Evolutionary conservation across 2,888 invertebrate genomes (phyloP).

Genomic region (Hydriomena furcata): DNA sequence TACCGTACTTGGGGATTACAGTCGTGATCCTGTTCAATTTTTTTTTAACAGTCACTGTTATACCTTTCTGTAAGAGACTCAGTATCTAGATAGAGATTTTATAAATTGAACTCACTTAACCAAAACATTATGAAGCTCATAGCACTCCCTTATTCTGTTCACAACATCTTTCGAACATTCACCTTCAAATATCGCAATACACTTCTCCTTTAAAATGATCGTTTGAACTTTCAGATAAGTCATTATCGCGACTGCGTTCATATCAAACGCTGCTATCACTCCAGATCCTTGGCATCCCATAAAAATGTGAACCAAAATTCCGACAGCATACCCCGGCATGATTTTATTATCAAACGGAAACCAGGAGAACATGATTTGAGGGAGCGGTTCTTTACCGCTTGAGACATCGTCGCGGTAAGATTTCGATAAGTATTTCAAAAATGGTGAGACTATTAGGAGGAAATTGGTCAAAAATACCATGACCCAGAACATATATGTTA

Average conservation of each 20-base stretch:
- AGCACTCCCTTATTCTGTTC: constrained; percentile 57
- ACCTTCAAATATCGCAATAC: constrained; percentile 47
- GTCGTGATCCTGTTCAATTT: no score
- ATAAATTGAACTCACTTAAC: constrained; percentile 51
- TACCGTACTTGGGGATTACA: no score
- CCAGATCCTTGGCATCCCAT: constrained; percentile 53
- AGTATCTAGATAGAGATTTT: no score
- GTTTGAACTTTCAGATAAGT: constrained; percentile 64
- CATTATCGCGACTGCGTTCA: constrained; percentile 57
- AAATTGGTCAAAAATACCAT: constrained; percentile 49
- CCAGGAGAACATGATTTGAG: constrained; percentile 63
- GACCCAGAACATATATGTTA: constrained; percentile 57
- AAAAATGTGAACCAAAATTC: constrained; percentile 46
- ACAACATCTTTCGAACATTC: constrained; percentile 29
- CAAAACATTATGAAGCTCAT: constrained; percentile 56
- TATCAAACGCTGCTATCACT: constrained; percentile 55
- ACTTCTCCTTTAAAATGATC: constrained; percentile 51
- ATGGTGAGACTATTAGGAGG: constrained; percentile 47
- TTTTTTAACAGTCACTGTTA: no score
- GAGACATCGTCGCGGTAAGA: constrained; percentile 48
- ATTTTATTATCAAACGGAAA: constrained; percentile 61
- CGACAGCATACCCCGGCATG: constrained; percentile 56
- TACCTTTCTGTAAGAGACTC: no score
- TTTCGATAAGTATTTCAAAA: constrained; percentile 46
- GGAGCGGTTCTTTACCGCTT: constrained; percentile 50